phyloP scores from a whole-genome alignment of 2,113 vertebrate species.

The Sturnira hondurensis region DNA sequence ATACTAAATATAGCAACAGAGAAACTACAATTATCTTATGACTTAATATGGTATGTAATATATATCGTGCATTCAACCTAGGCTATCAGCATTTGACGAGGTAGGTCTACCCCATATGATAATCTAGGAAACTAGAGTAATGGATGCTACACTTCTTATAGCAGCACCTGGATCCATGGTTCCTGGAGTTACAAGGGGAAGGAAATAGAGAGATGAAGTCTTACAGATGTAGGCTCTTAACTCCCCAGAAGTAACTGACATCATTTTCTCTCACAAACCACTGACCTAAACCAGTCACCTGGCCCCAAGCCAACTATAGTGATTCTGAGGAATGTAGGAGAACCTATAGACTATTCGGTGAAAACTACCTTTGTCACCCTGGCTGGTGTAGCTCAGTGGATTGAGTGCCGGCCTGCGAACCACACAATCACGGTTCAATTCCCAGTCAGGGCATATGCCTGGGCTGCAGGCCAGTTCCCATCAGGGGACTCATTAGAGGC shows the following conservation, averaged over 20 bases:
- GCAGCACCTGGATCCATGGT: not conserved
- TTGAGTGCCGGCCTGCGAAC: too few relatives aligned
- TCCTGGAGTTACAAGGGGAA: not conserved
- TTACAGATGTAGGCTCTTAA: not conserved
- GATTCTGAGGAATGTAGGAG: not conserved
- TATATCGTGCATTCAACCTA: not conserved
- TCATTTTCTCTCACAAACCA: not conserved
- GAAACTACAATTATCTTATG: not conserved
- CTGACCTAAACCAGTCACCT: not conserved
- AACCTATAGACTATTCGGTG: not conserved
- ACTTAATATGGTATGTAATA: not conserved
- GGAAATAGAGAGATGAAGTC: not conserved
- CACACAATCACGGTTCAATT: too few relatives aligned
- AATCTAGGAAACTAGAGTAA: not conserved
- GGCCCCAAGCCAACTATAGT: not conserved
- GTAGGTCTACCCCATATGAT: not conserved
- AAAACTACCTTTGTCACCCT: not conserved
- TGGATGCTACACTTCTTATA: not conserved
- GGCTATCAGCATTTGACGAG: not conserved
- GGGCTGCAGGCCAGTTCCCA: too few relatives aligned
- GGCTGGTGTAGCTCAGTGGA: too few relatives aligned
- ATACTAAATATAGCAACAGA: not conserved
- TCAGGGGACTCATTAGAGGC: too few relatives aligned
- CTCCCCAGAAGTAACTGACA: not conserved
- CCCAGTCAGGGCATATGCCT: too few relatives aligned